phyloP scores from a whole-genome alignment of 30 jellyfish, hydroid and myxozoan genomes.

The Aurelia sp. region DNA sequence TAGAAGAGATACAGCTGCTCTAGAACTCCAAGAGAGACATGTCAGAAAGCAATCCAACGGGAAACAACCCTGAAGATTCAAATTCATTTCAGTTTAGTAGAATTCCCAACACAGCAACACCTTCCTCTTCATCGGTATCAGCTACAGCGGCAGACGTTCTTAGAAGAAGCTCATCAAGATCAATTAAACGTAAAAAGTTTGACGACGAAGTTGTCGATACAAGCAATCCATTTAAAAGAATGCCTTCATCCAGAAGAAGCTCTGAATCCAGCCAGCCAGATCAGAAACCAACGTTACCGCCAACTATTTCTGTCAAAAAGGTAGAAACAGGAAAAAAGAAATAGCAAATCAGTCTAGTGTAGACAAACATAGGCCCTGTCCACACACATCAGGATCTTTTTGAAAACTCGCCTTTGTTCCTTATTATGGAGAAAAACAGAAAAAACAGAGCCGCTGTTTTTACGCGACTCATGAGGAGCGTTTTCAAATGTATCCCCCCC shows the following conservation, averaged over 20 bases:
- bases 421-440: too few relatives aligned
- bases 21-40: not conserved
- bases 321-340: too few relatives aligned
- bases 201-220: slow-evolving; percentile 98
- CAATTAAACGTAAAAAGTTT: slow-evolving; percentile 95
- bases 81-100: not conserved
- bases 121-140: slow-evolving; percentile 24
- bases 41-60: not conserved
- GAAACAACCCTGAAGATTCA: not conserved
- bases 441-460: too few relatives aligned
- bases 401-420: too few relatives aligned
- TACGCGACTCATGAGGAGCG: too few relatives aligned
- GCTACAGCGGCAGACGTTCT: slow-evolving; percentile 53
- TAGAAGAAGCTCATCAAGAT: slow-evolving; percentile 96
- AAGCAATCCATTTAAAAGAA: slow-evolving; percentile 63
- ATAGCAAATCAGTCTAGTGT: too few relatives aligned
- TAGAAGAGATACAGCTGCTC: too few relatives aligned
- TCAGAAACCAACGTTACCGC: slow-evolving; percentile 30
- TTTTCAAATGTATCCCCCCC: too few relatives aligned
- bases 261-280: slow-evolving; percentile 91
- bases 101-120: slow-evolving; percentile 14
- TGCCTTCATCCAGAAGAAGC: slow-evolving; percentile 83
- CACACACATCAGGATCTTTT: too few relatives aligned
- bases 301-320: not conserved
- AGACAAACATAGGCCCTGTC: too few relatives aligned